phyloP scores from a whole-genome alignment of 2,888 invertebrate species.

The Hypena proboscidalis region DNA sequence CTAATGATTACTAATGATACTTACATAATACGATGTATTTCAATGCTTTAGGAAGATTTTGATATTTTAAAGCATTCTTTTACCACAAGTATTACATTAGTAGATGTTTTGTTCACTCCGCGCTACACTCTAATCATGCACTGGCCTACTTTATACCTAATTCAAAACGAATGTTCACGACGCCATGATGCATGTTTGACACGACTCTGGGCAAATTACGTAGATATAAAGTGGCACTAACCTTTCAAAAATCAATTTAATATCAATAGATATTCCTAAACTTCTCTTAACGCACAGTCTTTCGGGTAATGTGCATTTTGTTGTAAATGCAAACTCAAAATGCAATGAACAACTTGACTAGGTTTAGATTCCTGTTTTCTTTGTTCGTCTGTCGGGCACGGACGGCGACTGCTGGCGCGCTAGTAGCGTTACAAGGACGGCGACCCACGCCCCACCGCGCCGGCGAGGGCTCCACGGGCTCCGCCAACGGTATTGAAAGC shows the following conservation, averaged over 20 bases:
- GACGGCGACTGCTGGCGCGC: conserved; percentile 55
- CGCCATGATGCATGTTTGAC: conserved; percentile 49
- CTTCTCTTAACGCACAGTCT: conserved; percentile 52
- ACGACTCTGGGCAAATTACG: conserved; percentile 30
- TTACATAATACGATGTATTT: background rate
- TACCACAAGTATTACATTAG: background rate
- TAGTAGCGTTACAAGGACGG: conserved; percentile 51
- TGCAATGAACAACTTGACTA: conserved; percentile 39
- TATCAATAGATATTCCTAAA: conserved; percentile 46
- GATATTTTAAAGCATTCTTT: background rate
- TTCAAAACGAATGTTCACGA: conserved; percentile 29
- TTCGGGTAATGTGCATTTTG: conserved; percentile 52
- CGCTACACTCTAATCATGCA: conserved; percentile 31
- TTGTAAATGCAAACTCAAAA: conserved; percentile 45
- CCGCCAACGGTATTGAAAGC: conserved; percentile 36
- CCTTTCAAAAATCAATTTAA: conserved; percentile 52
- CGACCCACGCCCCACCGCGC: conserved; percentile 62
- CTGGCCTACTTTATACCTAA: conserved; percentile 25
- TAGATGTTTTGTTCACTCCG: conserved; percentile 27
- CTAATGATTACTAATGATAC: no score
- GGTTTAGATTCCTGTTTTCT: conserved; percentile 47
- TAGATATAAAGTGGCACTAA: conserved; percentile 60
- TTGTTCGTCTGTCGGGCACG: conserved; percentile 62
- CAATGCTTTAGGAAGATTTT: background rate
- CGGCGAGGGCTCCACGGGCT: conserved; percentile 44